Evolutionary conservation across 1,140 invertebrate genomes (phyloP), one percentile per base, ranked within the genome.

Genomic region (Drosophila asahinai): DNA sequence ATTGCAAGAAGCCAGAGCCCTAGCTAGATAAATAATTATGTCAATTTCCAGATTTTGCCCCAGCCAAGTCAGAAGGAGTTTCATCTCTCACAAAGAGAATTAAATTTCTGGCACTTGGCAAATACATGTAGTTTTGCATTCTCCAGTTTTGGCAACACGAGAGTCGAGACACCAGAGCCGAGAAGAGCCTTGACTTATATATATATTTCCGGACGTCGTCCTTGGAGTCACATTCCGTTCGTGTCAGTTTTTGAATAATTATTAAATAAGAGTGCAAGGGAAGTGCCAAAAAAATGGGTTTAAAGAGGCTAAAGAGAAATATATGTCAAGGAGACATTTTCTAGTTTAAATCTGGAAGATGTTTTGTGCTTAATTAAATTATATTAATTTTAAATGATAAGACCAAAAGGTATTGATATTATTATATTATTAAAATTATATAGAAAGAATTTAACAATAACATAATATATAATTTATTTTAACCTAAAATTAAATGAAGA

Each of bases 1-100:
- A 12, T 11, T 49, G 55, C 17, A 22, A 38, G 19, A 5, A 22
- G 17, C 11, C 12, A 36, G 47, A 25, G n/a, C 5, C 27, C 5
- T 8, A n/a, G 38, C 30, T 47, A 67, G 49, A 47, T 67, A 55
- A 55, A 71, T 67, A 73, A 72, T 73, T 52, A 51, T 73, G 27
- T 36, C 52, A 73, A 71, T 59, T 71, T 59, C 3, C 38, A 49
- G 19, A 38, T 59, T 55, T 55, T 25, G 3, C 22, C 17, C 3
- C 14, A 55, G 36, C 36, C 36, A 38, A 38, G 19, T 17, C 30
- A 36, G 36, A 4, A 36, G 11, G 8, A 8, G 11, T 36, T 4
- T 25, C 36, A 2, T 12, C 9, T 61, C 45, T 19, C 43, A 47
- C 25, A 33, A 64, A 38, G n/a, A 38, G 43, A 48, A 51, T 65